Percentiles rank a stretch among this genome's conserved stretches.
Evolutionary conservation across 2,797 vertebrate genomes (phyloP).

Genomic region (Centroberyx gerrardi): DNA sequence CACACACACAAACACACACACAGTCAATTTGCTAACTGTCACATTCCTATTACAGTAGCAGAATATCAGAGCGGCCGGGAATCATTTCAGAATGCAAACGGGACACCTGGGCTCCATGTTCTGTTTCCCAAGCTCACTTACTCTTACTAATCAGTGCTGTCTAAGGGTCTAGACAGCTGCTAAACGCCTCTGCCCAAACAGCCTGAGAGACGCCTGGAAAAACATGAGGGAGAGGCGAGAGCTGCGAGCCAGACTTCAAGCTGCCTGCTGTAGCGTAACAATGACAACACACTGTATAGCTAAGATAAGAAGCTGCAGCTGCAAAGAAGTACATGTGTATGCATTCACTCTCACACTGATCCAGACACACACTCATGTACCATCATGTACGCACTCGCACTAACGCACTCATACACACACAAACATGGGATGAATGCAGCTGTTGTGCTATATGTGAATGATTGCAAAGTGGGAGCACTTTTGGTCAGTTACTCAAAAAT

Average conservation of each 20-base stretch:
- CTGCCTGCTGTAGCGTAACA: neutral
- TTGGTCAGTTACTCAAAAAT: constrained; percentile 9
- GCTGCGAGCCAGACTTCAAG: neutral
- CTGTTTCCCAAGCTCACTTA: constrained; percentile 8
- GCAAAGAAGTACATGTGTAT: neutral
- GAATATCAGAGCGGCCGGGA: constrained; percentile 21
- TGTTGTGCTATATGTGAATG: constrained; percentile 2
- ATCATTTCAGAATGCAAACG: constrained; percentile 25
- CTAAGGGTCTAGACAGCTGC: constrained; percentile 13
- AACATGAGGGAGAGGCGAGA: neutral
- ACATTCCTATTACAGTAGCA: constrained; percentile 21
- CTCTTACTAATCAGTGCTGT: constrained; percentile 34
- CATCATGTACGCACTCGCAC: neutral
- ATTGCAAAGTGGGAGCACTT: neutral
- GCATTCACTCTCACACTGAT: neutral
- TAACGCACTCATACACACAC: neutral
- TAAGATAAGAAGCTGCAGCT: constrained; percentile 7
- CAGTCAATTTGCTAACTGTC: constrained; percentile 24
- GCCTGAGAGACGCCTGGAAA: neutral
- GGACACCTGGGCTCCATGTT: constrained; percentile 20
- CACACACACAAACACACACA: neutral
- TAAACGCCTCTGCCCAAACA: constrained; percentile 16
- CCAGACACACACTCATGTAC: constrained; percentile 5
- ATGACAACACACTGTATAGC: neutral
- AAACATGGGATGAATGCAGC: constrained; percentile 6